Percentiles rank a stretch among this genome's conserved stretches.
Evolutionary conservation across 1,140 invertebrate species (phyloP).

Genomic region (Cotesia typhae): DNA sequence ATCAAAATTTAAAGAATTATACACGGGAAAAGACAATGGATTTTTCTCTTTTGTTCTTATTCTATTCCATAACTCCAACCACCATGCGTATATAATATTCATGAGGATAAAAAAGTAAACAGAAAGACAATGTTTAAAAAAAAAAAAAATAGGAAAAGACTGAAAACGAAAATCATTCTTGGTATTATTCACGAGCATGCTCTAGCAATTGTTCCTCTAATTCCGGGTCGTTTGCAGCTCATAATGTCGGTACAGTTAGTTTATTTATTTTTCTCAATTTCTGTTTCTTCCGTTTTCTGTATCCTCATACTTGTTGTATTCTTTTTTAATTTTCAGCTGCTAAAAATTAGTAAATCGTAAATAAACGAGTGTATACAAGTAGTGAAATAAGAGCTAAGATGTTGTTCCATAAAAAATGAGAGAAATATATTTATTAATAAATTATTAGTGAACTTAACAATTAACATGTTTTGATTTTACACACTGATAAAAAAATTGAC

Average conservation of each 20-base stretch:
- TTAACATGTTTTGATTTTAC: no score
- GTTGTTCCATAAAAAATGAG: no score
- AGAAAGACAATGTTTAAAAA: background rate
- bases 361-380: no score
- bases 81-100: background rate
- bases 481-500: no score
- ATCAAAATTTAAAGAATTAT: no score
- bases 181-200: conserved; percentile 33
- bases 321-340: no score
- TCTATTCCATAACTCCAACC: background rate
- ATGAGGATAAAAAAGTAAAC: conserved; percentile 16
- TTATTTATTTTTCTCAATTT: conserved; percentile 8
- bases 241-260: conserved; percentile 17
- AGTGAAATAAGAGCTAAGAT: no score
- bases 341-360: no score
- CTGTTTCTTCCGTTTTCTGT: background rate
- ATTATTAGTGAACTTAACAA: no score
- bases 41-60: no score
- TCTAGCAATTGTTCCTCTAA: conserved; percentile 17
- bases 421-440: no score
- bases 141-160: background rate
- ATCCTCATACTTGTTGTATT: background rate
- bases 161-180: conserved; percentile 26
- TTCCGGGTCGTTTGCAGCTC: conserved; percentile 21
- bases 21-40: no score